Percentiles rank a stretch among this genome's conserved stretches.
phyloP scores from a whole-genome alignment of 2,797 vertebrate species.

The Crax fasciolata region DNA sequence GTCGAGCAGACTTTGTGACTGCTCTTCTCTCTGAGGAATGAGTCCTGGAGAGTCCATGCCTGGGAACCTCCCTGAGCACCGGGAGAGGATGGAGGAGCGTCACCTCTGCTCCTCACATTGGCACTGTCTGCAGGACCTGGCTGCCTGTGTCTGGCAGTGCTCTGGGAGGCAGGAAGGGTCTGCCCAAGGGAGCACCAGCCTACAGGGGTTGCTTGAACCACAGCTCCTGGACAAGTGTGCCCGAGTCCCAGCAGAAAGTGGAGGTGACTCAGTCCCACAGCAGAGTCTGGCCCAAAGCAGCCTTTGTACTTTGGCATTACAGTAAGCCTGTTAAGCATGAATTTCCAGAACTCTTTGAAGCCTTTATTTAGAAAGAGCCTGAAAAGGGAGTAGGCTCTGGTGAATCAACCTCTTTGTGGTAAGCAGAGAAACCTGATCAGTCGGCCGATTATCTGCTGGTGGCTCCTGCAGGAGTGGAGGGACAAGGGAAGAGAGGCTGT shows the following conservation, averaged over 20 bases:
- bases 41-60: background rate
- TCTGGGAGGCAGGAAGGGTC: background rate
- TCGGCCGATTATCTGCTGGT: constrained; percentile 14
- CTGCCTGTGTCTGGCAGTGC: background rate
- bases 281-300: background rate
- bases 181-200: background rate
- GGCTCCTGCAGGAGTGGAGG: background rate
- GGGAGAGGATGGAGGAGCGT: background rate
- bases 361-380: constrained; percentile 68
- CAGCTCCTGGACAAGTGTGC: background rate
- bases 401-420: constrained; percentile 68
- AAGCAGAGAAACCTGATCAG: constrained; percentile 68
- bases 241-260: background rate
- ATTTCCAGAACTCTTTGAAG: constrained; percentile 70
- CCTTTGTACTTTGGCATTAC: background rate
- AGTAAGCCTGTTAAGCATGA: constrained; percentile 66
- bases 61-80: background rate
- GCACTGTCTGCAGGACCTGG: background rate
- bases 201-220: background rate
- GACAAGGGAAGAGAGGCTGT: background rate
- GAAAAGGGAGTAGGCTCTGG: constrained; percentile 66
- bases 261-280: background rate
- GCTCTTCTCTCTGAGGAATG: background rate
- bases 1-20: background rate
- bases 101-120: background rate